These are phyloP conservation scores for Zelleria hepariella DNA, from an alignment of 2,888 invertebrate genomes.

Conservation along the genomic window DNA sequence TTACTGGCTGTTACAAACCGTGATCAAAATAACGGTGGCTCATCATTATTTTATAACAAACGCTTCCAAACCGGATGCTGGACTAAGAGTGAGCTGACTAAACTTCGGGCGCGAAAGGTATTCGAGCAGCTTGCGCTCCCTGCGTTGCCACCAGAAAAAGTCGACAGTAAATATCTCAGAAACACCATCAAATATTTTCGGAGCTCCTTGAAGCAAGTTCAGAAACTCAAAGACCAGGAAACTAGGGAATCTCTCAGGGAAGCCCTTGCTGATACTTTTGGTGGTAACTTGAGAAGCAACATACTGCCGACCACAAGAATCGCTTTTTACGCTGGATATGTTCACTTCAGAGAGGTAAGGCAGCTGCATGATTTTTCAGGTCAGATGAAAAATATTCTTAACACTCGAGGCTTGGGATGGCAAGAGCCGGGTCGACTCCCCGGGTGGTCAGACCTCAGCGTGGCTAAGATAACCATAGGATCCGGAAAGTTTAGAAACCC, in stretches of 20 bases:
- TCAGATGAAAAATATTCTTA: constrained; percentile 35
- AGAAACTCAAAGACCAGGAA: constrained; percentile 23
- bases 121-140: constrained; percentile 45
- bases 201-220: constrained; percentile 27
- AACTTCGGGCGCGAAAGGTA: constrained; percentile 39
- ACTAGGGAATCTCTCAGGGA: constrained; percentile 33
- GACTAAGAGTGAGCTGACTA: constrained; percentile 44
- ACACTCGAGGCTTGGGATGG: constrained; percentile 58
- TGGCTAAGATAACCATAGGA: constrained; percentile 45
- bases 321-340: constrained; percentile 57
- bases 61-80: constrained; percentile 28
- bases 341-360: constrained; percentile 40
- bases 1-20: not conserved
- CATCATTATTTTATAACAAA: not conserved
- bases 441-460: constrained; percentile 46
- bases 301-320: constrained; percentile 50
- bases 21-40: not conserved
- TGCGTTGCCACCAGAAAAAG: constrained; percentile 41
- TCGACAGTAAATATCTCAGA: constrained; percentile 37
- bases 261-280: constrained; percentile 48
- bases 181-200: constrained; percentile 39
- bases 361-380: constrained; percentile 43
- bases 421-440: constrained; percentile 30
- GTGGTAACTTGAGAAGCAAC: constrained; percentile 47
- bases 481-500: constrained; percentile 37